Percentiles rank a stretch among this genome's conserved stretches.
Evolutionary conservation across 1,140 invertebrate species (phyloP).

Genomic region (Portunus trituberculatus): DNA sequence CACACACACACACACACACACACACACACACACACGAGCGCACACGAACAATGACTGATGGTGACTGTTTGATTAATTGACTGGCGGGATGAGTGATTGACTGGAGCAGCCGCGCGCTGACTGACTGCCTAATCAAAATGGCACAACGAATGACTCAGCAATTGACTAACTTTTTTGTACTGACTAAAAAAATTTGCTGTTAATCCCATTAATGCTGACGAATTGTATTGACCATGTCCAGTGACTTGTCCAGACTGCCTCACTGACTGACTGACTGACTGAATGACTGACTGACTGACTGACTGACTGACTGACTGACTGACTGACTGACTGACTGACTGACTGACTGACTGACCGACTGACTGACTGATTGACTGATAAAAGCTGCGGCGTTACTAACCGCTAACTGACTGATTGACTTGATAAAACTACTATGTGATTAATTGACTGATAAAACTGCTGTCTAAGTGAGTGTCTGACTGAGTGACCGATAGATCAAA

Average conservation of each 20-base stretch:
- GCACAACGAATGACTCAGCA: neutral
- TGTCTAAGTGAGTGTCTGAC: conserved; percentile 27
- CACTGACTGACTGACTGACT: conserved; percentile 66
- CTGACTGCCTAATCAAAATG: neutral
- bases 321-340: conserved; percentile 67
- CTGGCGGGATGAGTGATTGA: neutral
- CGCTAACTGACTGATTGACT: conserved; percentile 33
- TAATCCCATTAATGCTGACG: neutral
- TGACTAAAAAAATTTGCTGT: neutral
- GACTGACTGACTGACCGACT: conserved; percentile 49
- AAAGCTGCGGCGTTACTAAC: too few species aligned
- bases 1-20: conserved; percentile 6
- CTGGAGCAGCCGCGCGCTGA: neutral
- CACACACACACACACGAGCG: neutral
- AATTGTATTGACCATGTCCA: neutral
- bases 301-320: conserved; percentile 63
- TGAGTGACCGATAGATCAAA: neutral
- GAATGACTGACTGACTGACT: conserved; percentile 62
- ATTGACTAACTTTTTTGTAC: neutral
- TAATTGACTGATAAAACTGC: conserved; percentile 37
- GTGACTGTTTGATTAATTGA: conserved; percentile 17
- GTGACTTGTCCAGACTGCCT: conserved; percentile 25
- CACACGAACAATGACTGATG: neutral
- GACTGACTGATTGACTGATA: conserved; percentile 56
- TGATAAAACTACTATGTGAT: conserved; percentile 17